These are phyloP conservation scores for Camponotus vicinus DNA, from an alignment of 1,140 invertebrate species.

Conservation along the genomic window DNA sequence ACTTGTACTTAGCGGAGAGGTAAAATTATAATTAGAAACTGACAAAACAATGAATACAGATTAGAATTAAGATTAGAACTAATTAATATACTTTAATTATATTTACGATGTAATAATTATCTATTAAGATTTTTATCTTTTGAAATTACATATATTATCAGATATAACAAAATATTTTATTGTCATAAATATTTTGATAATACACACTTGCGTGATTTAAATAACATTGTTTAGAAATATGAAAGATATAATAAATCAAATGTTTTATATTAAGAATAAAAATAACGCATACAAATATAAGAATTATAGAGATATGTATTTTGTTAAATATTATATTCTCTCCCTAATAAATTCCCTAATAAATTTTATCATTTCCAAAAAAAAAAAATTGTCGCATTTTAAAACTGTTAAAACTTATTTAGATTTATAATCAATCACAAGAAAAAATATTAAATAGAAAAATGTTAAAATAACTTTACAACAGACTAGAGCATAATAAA, in stretches of 20 bases:
- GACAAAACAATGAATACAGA: neutral
- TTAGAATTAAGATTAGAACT: neutral
- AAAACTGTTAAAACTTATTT: slow-evolving; percentile 5
- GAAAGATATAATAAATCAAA: neutral
- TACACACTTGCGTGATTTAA: neutral
- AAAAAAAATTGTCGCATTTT: neutral
- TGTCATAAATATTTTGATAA: neutral
- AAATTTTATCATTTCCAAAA: neutral
- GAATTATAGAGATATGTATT: neutral
- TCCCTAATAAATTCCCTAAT: neutral
- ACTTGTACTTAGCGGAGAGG: slow-evolving; percentile 7
- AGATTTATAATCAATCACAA: neutral
- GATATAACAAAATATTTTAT: neutral
- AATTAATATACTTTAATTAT: neutral
- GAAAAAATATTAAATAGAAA: neutral
- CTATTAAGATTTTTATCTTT: slow-evolving; percentile 18
- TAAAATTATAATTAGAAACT: slow-evolving; percentile 19
- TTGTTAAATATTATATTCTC: slow-evolving; percentile 3
- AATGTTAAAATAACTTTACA: neutral
- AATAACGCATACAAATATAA: neutral
- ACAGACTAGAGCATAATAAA: neutral
- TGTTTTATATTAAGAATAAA: neutral
- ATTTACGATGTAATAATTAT: slow-evolving; percentile 3
- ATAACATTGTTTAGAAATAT: slow-evolving; percentile 5
- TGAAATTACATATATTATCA: neutral